Evolutionary conservation across 2,888 invertebrate genomes (phyloP).

Genomic region (Zaprionus obscuricornis): DNA sequence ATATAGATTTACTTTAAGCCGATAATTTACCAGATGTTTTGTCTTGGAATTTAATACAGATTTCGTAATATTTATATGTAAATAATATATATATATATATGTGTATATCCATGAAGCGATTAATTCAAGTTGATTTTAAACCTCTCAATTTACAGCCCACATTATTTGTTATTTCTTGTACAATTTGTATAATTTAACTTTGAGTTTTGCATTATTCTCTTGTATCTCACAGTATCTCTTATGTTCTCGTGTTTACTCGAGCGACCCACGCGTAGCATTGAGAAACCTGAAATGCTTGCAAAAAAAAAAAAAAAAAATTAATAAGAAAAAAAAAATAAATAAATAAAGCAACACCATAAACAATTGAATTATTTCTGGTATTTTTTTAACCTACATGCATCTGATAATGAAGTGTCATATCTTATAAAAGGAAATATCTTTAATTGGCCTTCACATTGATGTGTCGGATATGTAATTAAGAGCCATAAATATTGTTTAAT

Average conservation of each 20-base stretch:
- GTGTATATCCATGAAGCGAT: no score
- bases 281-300: slow-evolving; percentile 39
- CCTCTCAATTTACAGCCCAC: slow-evolving; percentile 45
- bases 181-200: slow-evolving; percentile 9
- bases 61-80: no score
- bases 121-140: slow-evolving; percentile 9
- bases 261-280: slow-evolving; percentile 47
- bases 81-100: no score
- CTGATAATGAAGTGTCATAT: slow-evolving; percentile 23
- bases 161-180: slow-evolving; percentile 11
- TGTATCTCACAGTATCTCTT: background rate
- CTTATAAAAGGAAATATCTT: slow-evolving; percentile 5
- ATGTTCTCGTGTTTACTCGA: background rate
- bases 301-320: no score
- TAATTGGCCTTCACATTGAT: slow-evolving; percentile 63
- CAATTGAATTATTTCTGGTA: slow-evolving; percentile 33
- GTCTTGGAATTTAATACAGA: no score
- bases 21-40: slow-evolving; percentile 20
- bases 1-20: background rate
- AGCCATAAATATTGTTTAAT: slow-evolving; percentile 19
- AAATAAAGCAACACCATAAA: no score
- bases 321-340: no score
- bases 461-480: slow-evolving; percentile 35
- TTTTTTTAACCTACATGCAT: slow-evolving; percentile 32
- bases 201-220: slow-evolving; percentile 16